phyloP scores from a whole-genome alignment of 2,888 invertebrate species.

The Protophormia terraenovae region DNA sequence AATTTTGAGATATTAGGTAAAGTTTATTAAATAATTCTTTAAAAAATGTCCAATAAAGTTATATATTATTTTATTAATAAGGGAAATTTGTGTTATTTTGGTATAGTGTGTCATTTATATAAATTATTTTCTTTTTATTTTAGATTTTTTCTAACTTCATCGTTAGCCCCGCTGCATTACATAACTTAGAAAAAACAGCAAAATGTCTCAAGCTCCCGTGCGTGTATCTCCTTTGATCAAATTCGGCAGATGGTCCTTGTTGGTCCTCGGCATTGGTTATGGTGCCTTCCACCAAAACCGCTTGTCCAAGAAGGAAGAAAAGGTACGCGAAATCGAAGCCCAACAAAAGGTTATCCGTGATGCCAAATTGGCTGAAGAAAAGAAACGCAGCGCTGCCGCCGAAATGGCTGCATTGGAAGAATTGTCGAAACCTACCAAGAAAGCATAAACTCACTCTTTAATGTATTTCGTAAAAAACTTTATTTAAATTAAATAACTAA shows the following conservation, averaged over 20 bases:
- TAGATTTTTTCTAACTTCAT: constrained; percentile 65
- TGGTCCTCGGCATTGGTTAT: constrained; percentile 87
- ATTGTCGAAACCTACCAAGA: constrained; percentile 72
- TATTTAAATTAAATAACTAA: constrained; percentile 56
- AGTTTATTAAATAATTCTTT: not conserved
- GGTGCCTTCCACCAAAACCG: constrained; percentile 88
- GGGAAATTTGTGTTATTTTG: too few species aligned
- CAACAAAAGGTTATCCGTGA: constrained; percentile 87
- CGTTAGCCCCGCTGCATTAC: constrained; percentile 72
- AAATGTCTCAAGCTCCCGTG: constrained; percentile 84
- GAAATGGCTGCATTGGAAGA: constrained; percentile 76
- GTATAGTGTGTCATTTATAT: too few species aligned
- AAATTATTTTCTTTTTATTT: constrained; percentile 24
- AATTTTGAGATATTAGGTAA: constrained; percentile 56
- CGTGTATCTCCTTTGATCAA: constrained; percentile 91
- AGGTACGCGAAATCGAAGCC: constrained; percentile 85
- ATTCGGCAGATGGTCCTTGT: constrained; percentile 91
- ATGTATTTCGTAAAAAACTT: constrained; percentile 50
- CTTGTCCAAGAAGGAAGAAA: constrained; percentile 86
- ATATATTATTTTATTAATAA: too few species aligned
- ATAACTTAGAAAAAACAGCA: constrained; percentile 72
- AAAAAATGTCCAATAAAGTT: too few species aligned
- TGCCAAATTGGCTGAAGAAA: constrained; percentile 88
- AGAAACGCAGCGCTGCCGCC: constrained; percentile 84
- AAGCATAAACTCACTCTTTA: constrained; percentile 42